phyloP scores from a whole-genome alignment of 2,797 vertebrate species.

The Tragelaphus eurycerus region DNA sequence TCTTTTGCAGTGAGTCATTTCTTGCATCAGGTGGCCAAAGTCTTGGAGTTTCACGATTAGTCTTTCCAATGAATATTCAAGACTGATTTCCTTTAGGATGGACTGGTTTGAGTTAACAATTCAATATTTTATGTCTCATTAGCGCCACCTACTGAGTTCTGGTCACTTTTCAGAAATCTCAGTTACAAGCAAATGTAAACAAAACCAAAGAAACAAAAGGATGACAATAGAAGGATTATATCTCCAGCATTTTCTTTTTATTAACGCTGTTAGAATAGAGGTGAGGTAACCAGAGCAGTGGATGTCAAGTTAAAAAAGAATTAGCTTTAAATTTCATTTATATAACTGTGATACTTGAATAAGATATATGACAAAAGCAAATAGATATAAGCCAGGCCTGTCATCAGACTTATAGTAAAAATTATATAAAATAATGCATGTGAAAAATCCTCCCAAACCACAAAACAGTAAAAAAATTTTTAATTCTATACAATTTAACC shows the following conservation, averaged over 20 bases:
- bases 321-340: background rate
- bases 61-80: background rate
- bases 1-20: background rate
- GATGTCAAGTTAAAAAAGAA: background rate
- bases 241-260: background rate
- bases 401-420: background rate
- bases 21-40: background rate
- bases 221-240: background rate
- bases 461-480: background rate
- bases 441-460: background rate
- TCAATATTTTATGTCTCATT: conserved; percentile 47
- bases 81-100: background rate
- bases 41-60: background rate
- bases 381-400: background rate
- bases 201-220: background rate
- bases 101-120: background rate
- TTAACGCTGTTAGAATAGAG: background rate
- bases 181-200: background rate
- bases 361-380: background rate
- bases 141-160: conserved; percentile 65
- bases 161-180: conserved; percentile 6
- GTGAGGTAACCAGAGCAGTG: background rate
- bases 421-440: background rate
- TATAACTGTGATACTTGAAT: background rate
- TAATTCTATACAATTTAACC: background rate